phyloP scores from a whole-genome alignment of 2,888 invertebrate genomes.

The Galeopsomyia nigrocyanea region DNA sequence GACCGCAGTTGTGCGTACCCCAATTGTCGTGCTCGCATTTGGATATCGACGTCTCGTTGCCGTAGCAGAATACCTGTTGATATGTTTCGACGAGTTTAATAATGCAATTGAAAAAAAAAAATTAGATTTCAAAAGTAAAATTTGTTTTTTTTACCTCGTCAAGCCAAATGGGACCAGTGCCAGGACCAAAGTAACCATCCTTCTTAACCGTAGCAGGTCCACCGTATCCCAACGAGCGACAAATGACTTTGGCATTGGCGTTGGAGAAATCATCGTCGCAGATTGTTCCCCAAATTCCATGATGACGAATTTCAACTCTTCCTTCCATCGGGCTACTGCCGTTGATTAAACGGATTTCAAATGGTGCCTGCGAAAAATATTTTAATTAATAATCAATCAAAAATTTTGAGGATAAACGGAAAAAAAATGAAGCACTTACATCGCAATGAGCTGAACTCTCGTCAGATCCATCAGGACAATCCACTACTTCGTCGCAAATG shows the following conservation, averaged over 20 bases:
- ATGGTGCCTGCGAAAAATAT: slow-evolving; percentile 56
- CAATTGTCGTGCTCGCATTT: slow-evolving; percentile 77
- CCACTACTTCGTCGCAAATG: slow-evolving; percentile 76
- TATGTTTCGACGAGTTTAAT: background rate
- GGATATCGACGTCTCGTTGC: slow-evolving; percentile 76
- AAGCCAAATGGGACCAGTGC: slow-evolving; percentile 79
- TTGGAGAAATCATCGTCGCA: slow-evolving; percentile 84
- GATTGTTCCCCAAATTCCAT: slow-evolving; percentile 82
- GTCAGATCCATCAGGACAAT: slow-evolving; percentile 77
- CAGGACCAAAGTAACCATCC: slow-evolving; percentile 72
- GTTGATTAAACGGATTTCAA: slow-evolving; percentile 74
- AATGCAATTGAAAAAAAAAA: background rate
- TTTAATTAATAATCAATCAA: too few species aligned
- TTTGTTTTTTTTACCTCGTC: slow-evolving; percentile 71
- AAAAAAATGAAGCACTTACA: slow-evolving; percentile 66
- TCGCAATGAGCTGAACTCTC: slow-evolving; percentile 74
- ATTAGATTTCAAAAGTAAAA: background rate
- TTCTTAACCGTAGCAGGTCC: slow-evolving; percentile 71
- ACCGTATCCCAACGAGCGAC: slow-evolving; percentile 72
- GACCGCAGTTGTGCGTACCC: slow-evolving; percentile 81
- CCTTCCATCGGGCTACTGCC: slow-evolving; percentile 75
- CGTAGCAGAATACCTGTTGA: slow-evolving; percentile 72
- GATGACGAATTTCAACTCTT: slow-evolving; percentile 78
- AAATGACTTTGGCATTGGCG: slow-evolving; percentile 76
- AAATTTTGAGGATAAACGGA: too few species aligned